Base-by-base conservation (phyloP, 2,888 invertebrate species). In the Phalera bucephala region DNA sequence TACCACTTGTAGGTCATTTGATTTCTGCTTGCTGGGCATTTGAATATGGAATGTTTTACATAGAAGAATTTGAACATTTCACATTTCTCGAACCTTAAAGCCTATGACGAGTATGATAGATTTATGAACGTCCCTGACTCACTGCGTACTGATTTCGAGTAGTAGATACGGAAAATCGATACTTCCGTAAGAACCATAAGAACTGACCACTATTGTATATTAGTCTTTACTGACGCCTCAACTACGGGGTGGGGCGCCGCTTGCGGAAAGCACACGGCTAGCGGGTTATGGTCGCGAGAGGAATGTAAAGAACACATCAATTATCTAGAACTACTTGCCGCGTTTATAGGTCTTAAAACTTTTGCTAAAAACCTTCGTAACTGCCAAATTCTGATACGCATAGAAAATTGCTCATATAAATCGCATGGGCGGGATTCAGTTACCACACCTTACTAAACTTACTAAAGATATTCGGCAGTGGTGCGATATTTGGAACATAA, bases 21-120 rank as follows among this genome's bases (percentile, higher is more conserved):
- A 38, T 47, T 1, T 41, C 66, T 0, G 45, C 50, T 13, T 66
- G 63, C 30, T 63, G 64, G 6, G 65, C 59, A 6, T 41, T 63
- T 8, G 48, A 57, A 60, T 60, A n/a, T n/a, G n/a, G n/a, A n/a
- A n/a, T n/a, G n/a, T n/a, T n/a, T n/a, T n/a, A n/a, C n/a, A n/a
- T n/a, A 1, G 67, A 64, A 37, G n/a, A 36, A 3, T 10, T 58
- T 2, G 58, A 58, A 38, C 26, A 51, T 0, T 25, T 25, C n/a
- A 51, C 47, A 35, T 52, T 30, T 19, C n/a, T 28, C 60, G 3
- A 52, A 40, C 20, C 19, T 33, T 26, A 1, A 9, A 2, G 2
- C 1, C 2, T 9, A 5, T 9, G 2, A 9, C 9, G 9, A 22
- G 1, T 22, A 22, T 9, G 22, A 22, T 1, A 2, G 1, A 22